phyloP scores from a whole-genome alignment of 2,113 vertebrate genomes.

The Callithrix jacchus region DNA sequence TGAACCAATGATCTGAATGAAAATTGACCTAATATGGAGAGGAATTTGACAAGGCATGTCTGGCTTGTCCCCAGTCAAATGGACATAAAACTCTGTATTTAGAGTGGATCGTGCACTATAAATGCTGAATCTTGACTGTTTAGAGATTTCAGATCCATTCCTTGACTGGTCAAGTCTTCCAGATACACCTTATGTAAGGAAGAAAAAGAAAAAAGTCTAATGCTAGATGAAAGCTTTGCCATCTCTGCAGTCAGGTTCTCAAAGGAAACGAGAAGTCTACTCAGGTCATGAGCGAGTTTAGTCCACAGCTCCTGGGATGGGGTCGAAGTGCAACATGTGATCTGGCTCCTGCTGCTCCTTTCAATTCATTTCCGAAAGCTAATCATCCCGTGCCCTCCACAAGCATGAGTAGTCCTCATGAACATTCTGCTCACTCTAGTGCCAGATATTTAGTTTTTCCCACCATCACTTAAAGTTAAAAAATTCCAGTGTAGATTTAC shows the following conservation, averaged over 20 bases:
- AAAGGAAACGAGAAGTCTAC: background rate
- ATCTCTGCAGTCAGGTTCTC: background rate
- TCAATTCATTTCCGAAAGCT: background rate
- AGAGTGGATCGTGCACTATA: background rate
- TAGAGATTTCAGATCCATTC: background rate
- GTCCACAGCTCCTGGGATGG: background rate
- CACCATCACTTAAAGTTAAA: background rate
- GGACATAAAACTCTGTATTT: background rate
- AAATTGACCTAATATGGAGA: background rate
- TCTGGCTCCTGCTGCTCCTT: background rate
- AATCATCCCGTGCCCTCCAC: background rate
- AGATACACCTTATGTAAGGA: background rate
- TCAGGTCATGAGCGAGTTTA: background rate
- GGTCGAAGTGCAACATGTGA: rapidly evolving
- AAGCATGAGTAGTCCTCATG: background rate
- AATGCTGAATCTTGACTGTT: background rate
- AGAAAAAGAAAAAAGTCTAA: background rate
- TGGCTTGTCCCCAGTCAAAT: background rate
- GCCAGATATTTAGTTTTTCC: background rate
- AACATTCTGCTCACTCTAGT: background rate
- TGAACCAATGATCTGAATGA: background rate
- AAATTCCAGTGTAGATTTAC: background rate
- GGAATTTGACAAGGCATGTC: background rate
- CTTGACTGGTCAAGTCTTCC: background rate
- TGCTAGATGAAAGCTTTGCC: background rate